Evolutionary conservation across 2,797 vertebrate species (phyloP).

Genomic region (Phataginus tetradactyla): DNA sequence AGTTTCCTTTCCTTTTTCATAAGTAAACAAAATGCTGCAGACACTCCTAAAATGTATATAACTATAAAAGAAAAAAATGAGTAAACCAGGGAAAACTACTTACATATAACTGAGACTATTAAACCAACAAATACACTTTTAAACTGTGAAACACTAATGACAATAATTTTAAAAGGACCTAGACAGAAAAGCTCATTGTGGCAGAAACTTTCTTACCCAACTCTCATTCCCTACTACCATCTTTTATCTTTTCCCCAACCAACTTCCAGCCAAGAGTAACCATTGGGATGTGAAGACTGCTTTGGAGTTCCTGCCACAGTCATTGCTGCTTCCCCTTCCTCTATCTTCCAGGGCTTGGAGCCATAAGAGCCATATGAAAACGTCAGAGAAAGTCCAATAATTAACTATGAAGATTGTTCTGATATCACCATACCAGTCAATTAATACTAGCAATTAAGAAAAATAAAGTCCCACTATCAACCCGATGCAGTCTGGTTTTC

Average conservation of each 20-base stretch:
- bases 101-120: not conserved
- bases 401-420: not conserved
- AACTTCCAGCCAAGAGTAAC: not conserved
- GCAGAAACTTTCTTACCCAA: not conserved
- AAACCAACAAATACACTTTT: not conserved
- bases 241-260: not conserved
- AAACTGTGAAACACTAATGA: not conserved
- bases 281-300: not conserved
- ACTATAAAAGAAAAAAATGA: not conserved
- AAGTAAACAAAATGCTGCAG: not conserved
- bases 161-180: not conserved
- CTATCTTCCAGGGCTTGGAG: not conserved
- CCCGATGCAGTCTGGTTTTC: not conserved
- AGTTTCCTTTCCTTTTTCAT: not conserved
- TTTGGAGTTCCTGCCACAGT: not conserved
- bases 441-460: constrained; percentile 5
- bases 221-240: not conserved
- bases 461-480: not conserved
- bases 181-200: not conserved
- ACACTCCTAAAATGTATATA: not conserved
- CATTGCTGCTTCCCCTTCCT: not conserved
- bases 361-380: not conserved
- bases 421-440: not conserved
- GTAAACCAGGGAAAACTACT: not conserved
- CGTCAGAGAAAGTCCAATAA: not conserved